These are phyloP conservation scores for Lophius americanus DNA, from an alignment of 2,797 vertebrate genomes.

Conservation along the genomic window DNA sequence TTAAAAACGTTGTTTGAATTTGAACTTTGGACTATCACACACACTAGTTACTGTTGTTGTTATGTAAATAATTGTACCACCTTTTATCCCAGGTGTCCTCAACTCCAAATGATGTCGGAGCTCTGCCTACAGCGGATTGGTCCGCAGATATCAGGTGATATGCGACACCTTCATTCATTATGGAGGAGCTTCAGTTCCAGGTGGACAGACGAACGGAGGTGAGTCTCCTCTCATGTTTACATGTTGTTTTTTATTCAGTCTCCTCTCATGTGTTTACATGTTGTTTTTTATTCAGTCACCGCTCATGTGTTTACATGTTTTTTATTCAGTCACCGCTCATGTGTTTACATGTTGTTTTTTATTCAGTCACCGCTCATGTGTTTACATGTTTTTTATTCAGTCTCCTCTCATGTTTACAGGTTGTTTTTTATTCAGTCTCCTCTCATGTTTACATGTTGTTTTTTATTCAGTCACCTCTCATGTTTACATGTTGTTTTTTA, in stretches of 20 bases:
- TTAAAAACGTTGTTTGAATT: too few species aligned
- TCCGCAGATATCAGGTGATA: conserved; percentile 8
- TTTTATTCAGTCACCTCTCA: not conserved
- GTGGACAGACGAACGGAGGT: not conserved
- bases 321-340: not conserved
- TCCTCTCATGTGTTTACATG: too few species aligned
- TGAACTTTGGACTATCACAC: too few species aligned
- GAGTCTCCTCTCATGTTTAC: not conserved
- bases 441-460: too few species aligned
- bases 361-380: too few species aligned
- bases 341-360: not conserved
- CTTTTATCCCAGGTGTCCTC: not conserved
- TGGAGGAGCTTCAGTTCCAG: conserved; percentile 38
- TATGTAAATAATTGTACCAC: too few species aligned
- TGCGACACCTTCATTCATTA: conserved; percentile 42
- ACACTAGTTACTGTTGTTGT: too few species aligned
- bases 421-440: too few species aligned
- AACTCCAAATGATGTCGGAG: conserved; percentile 7
- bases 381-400: not conserved
- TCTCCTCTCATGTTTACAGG: not conserved
- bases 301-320: too few species aligned
- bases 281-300: too few species aligned
- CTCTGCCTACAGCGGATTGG: conserved; percentile 48
- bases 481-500: not conserved
- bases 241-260: not conserved